These are phyloP conservation scores for Leptestheria dahalacensis DNA, from an alignment of 1,140 invertebrate genomes.

Conservation along the genomic window DNA sequence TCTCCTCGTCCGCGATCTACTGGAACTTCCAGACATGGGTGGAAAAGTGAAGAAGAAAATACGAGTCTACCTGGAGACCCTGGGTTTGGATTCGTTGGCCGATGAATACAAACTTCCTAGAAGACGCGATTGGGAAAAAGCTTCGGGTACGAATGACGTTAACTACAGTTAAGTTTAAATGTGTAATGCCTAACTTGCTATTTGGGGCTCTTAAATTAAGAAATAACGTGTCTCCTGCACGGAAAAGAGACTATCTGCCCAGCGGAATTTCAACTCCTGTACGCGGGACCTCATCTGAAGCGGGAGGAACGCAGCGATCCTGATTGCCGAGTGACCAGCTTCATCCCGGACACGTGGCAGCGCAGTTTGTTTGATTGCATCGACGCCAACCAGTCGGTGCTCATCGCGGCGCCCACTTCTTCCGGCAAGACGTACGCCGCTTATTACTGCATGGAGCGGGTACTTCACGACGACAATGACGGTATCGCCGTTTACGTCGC, in stretches of 20 bases:
- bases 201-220: neutral
- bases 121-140: too few relatives aligned
- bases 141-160: too few relatives aligned
- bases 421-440: slow-evolving; percentile 22
- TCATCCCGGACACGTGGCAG: slow-evolving; percentile 21
- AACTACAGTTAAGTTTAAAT: neutral
- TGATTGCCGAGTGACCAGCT: slow-evolving; percentile 18
- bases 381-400: slow-evolving; percentile 19
- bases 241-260: slow-evolving; percentile 5
- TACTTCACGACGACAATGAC: slow-evolving; percentile 18
- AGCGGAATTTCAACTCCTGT: slow-evolving; percentile 18
- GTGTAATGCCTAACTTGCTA: neutral
- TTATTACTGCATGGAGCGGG: slow-evolving; percentile 22
- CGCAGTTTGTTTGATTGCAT: slow-evolving; percentile 18
- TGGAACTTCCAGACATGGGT: neutral
- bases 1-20: neutral
- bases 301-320: slow-evolving; percentile 8
- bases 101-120: neutral
- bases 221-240: neutral
- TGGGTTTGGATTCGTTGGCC: neutral
- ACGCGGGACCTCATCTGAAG: slow-evolving; percentile 18
- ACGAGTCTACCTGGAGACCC: neutral
- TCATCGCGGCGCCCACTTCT: slow-evolving; percentile 21
- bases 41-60: neutral
- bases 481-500: slow-evolving; percentile 21